Evolutionary conservation across 2,888 invertebrate species (phyloP).

Genomic region (Volucella bombylans): DNA sequence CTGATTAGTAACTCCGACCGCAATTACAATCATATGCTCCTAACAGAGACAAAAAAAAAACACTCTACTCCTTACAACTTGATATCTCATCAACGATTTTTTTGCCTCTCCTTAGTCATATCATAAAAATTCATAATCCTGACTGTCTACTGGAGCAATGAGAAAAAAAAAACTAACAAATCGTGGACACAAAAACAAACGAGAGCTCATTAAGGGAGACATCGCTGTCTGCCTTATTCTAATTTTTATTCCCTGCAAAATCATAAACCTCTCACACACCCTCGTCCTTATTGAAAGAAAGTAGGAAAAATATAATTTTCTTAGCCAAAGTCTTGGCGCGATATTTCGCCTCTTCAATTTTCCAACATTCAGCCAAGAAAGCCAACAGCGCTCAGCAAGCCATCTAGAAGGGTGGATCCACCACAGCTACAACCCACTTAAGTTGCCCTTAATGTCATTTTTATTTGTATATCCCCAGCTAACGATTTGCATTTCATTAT

Average conservation of each 20-base stretch:
- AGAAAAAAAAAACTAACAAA: constrained; percentile 45
- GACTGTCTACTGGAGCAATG: constrained; percentile 1
- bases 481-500: constrained; percentile 71
- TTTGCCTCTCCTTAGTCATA: background rate
- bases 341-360: constrained; percentile 9
- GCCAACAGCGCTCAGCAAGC: background rate
- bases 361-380: background rate
- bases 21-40: too few species aligned
- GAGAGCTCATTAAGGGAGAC: constrained; percentile 57
- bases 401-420: constrained; percentile 8
- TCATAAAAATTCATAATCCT: constrained; percentile 61
- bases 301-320: constrained; percentile 15
- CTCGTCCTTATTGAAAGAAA: constrained; percentile 6
- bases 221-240: constrained; percentile 53
- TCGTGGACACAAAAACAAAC: constrained; percentile 44
- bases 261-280: constrained; percentile 37
- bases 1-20: too few species aligned
- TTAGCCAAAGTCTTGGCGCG: constrained; percentile 24
- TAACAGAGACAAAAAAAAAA: too few species aligned
- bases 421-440: constrained; percentile 54
- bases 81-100: constrained; percentile 2
- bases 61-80: too few species aligned
- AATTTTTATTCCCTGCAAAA: constrained; percentile 32
- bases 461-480: constrained; percentile 68
- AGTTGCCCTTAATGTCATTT: constrained; percentile 71